Conservation (phyloP, 1,140 invertebrate genomes). For the Tenebrio molitor region DNA sequence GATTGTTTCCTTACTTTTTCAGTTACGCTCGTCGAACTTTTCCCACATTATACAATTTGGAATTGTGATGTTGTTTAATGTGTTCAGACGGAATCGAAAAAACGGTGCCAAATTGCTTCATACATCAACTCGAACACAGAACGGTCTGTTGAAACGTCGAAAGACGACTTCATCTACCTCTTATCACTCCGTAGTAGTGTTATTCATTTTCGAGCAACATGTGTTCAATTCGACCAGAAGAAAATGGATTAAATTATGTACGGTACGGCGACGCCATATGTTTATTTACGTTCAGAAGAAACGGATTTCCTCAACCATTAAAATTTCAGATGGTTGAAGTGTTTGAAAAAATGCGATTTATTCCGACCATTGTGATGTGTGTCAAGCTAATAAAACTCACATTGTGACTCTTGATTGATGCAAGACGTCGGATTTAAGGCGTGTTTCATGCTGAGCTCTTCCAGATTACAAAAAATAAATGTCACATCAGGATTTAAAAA, state of each 20-base stretch:
- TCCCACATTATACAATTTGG: slow-evolving; percentile 29
- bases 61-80: slow-evolving; percentile 3
- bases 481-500: slow-evolving; percentile 30
- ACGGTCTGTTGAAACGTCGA: background rate
- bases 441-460: slow-evolving; percentile 26
- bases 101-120: slow-evolving; percentile 11
- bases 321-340: background rate
- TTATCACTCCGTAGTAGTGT: background rate
- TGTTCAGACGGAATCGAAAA: background rate
- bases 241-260: background rate
- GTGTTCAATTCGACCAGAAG: slow-evolving; percentile 3
- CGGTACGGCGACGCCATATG: background rate
- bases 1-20: background rate
- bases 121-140: background rate
- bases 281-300: background rate
- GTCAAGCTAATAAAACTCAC: slow-evolving; percentile 59
- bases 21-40: background rate
- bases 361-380: slow-evolving; percentile 16
- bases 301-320: slow-evolving; percentile 10
- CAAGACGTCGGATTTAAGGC: slow-evolving; percentile 44
- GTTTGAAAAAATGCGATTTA: slow-evolving; percentile 15
- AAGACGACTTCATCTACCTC: slow-evolving; percentile 24
- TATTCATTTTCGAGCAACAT: background rate
- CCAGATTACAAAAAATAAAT: slow-evolving; percentile 39
- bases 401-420: slow-evolving; percentile 59